Evolutionary conservation across 1,140 invertebrate genomes (phyloP).

Genomic region (Drosophila kohkoa): DNA sequence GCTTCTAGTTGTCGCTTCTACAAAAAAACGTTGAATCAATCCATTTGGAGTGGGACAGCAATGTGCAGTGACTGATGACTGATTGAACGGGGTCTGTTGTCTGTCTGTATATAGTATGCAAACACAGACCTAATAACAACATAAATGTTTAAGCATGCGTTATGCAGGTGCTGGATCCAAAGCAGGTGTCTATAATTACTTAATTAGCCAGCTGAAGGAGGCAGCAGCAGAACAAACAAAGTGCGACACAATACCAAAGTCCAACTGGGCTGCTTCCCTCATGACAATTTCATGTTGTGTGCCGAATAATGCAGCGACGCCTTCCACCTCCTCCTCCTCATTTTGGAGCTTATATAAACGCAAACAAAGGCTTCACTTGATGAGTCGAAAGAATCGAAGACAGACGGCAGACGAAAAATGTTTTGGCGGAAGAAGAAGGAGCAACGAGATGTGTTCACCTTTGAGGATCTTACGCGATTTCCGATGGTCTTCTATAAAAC

Average conservation of each 20-base stretch:
- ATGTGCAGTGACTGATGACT: too few relatives aligned
- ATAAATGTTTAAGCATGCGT: constrained; percentile 55
- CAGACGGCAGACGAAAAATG: constrained; percentile 30
- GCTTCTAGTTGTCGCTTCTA: too few relatives aligned
- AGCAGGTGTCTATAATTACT: constrained; percentile 69
- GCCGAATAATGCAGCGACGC: not conserved
- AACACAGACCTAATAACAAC: constrained; percentile 2
- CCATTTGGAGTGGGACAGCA: too few relatives aligned
- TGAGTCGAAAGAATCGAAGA: not conserved
- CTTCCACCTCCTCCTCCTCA: too few relatives aligned
- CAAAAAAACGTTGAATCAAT: too few relatives aligned
- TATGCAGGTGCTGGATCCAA: not conserved
- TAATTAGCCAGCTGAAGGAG: constrained; percentile 48
- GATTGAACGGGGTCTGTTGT: too few relatives aligned
- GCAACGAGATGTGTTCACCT: constrained; percentile 42
- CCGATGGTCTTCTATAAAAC: constrained; percentile 73
- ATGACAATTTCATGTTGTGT: constrained; percentile 62
- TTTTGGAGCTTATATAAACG: constrained; percentile 43
- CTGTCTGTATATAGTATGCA: not conserved
- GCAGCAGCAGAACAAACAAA: constrained; percentile 5
- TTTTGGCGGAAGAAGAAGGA: constrained; percentile 45
- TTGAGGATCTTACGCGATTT: constrained; percentile 67
- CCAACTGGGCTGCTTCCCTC: constrained; percentile 50
- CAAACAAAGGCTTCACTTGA: not conserved
- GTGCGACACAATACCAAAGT: constrained; percentile 18